Evolutionary conservation across 2,888 invertebrate genomes (phyloP).

Genomic region (Nephrotoma appendiculata): DNA sequence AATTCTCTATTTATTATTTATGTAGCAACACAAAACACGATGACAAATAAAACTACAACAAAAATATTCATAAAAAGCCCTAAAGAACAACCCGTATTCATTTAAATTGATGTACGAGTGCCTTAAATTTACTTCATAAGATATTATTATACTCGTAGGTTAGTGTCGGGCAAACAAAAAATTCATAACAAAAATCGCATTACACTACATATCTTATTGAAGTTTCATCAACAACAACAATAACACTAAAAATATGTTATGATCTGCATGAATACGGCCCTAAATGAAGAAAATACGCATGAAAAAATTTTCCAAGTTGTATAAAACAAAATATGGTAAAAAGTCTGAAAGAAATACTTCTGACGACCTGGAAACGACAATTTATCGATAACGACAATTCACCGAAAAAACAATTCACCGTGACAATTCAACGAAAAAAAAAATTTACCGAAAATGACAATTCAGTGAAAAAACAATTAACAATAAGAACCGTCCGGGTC

Average conservation of each 20-base stretch:
- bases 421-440: too few species aligned
- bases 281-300: not conserved
- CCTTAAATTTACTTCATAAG: not conserved
- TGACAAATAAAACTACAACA: not conserved
- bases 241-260: not conserved
- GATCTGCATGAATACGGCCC: not conserved
- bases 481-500: too few species aligned
- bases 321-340: not conserved
- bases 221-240: not conserved
- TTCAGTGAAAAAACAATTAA: too few species aligned
- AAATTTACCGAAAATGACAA: too few species aligned
- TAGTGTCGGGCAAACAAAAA: not conserved
- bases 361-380: not conserved
- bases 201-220: not conserved
- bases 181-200: not conserved
- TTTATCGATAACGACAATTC: too few species aligned
- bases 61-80: not conserved
- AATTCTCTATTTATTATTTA: not conserved
- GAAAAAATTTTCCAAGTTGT: not conserved
- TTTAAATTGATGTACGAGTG: not conserved
- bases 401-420: too few species aligned
- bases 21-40: not conserved
- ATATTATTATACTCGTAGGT: not conserved
- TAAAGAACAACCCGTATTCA: not conserved
- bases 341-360: too few species aligned